Conservation (phyloP, 2,113 vertebrate species). For the Lepus americanus region DNA sequence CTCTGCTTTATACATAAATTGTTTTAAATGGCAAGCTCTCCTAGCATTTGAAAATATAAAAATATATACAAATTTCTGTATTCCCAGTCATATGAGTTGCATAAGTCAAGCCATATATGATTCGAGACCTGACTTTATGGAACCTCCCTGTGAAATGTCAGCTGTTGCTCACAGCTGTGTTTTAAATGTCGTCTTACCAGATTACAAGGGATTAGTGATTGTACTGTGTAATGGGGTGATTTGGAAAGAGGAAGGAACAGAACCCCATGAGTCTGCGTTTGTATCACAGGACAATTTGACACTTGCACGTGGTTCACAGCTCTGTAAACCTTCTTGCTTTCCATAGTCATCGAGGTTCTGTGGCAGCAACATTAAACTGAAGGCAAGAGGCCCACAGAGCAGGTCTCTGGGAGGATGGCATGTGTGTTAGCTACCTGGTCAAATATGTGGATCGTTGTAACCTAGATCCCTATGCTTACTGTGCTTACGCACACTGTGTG, state of each 20-base stretch:
- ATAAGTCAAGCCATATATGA: not conserved
- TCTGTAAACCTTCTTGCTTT: conserved; percentile 23
- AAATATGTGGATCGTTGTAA: not conserved
- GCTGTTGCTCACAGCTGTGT: not conserved
- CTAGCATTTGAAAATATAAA: conserved; percentile 26
- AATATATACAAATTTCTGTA: not conserved
- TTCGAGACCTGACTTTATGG: not conserved
- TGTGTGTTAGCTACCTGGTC: not conserved
- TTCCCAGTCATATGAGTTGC: not conserved
- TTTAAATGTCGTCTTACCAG: not conserved
- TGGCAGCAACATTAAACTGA: not conserved
- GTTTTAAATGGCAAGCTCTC: not conserved
- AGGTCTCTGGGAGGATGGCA: not conserved
- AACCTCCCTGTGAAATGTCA: conserved; percentile 38
- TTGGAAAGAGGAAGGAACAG: not conserved
- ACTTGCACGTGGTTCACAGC: not conserved
- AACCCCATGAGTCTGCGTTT: not conserved
- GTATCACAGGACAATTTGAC: not conserved
- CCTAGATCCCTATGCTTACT: not conserved
- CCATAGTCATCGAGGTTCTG: not conserved
- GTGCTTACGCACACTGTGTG: not conserved
- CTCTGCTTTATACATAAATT: conserved; percentile 38
- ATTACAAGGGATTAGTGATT: not conserved
- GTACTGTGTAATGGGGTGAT: not conserved
- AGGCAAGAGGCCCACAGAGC: not conserved